phyloP scores from a whole-genome alignment of 2,113 vertebrate species.

The Macquaria australasica region DNA sequence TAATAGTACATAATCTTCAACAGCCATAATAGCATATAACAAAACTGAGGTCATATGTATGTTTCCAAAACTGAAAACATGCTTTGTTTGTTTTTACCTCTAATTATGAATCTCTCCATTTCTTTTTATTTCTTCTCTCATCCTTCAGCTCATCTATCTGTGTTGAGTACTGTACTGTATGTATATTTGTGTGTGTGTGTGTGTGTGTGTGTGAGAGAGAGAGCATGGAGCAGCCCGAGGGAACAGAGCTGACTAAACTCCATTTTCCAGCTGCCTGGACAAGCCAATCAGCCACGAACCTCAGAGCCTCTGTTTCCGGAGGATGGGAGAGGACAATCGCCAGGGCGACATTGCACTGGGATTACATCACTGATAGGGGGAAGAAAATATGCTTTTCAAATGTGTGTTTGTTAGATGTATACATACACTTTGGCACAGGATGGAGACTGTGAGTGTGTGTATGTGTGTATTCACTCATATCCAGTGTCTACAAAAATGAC shows the following conservation, averaged over 20 bases:
- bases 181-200: slow-evolving; percentile 1
- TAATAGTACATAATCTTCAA: background rate
- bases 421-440: slow-evolving; percentile 11
- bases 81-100: slow-evolving; percentile 1
- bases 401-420: slow-evolving; percentile 4
- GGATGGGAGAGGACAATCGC: slow-evolving; percentile 47
- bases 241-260: slow-evolving; percentile 56
- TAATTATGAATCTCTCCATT: slow-evolving; percentile 1
- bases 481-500: slow-evolving; percentile 76
- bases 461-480: slow-evolving; percentile 46
- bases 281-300: slow-evolving; percentile 65
- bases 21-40: background rate
- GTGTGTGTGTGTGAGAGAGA: slow-evolving; percentile 17
- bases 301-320: slow-evolving; percentile 45
- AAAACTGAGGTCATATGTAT: slow-evolving; percentile 1
- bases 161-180: slow-evolving; percentile 24
- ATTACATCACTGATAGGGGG: slow-evolving; percentile 74
- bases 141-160: slow-evolving; percentile 10
- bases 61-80: slow-evolving; percentile 12
- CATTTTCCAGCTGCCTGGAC: slow-evolving; percentile 73
- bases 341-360: slow-evolving; percentile 47
- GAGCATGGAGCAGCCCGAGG: slow-evolving; percentile 44
- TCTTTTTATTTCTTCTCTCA: background rate
- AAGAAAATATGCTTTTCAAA: slow-evolving; percentile 16
- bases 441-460: slow-evolving; percentile 17